Base-by-base conservation (phyloP, 2,113 vertebrate species). In the Lepisosteus oculatus region DNA sequence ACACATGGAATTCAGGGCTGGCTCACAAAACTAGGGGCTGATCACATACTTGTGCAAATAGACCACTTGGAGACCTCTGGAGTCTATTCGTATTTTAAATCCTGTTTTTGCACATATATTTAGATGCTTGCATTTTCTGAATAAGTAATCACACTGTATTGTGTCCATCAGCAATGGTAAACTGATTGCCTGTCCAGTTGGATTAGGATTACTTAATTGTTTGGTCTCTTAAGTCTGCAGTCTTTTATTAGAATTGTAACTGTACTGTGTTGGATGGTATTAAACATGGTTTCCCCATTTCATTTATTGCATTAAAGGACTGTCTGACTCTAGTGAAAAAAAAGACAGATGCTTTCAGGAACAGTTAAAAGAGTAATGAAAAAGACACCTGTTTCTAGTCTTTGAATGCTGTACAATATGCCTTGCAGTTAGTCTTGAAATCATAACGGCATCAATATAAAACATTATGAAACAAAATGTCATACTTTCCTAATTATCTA, bases 101-200 rank as follows among this genome's bases (percentile, higher is more conserved):
- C 72, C 76, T 76, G 71, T 81, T 79, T 69, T 67, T 69, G 71
- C 68, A 80, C 75, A 79, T 83, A 83, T 78, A 80, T 87, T 84
- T 78, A 81, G 69, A 85, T 83, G 82, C 84, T 85, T 85, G 85
- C 84, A 85, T 87, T 87, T 85, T 80, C 75, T 87, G 84, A 87
- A 87, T 85, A 75, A 80, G 80, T 84, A 79, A 87, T 85, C 79
- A 84, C 41, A 74, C 72, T 57, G 78, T 78, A 87, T 87, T 87
- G 85, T 87, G 82, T 80, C 69, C 78, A 73, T 56, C 64, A 73
- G 78, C 78, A 71, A 61, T 61, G 43, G 67, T 74, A 77, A 67
- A 79, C 72, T 78, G 55, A 80, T 72, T 43, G 79, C 79, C 85
- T 87, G 85, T 87, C 85, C 77, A 77, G 78, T 85, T 77, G 51